These are phyloP conservation scores for Hyppa rectilinea DNA, from an alignment of 2,888 invertebrate species.

Conservation along the genomic window DNA sequence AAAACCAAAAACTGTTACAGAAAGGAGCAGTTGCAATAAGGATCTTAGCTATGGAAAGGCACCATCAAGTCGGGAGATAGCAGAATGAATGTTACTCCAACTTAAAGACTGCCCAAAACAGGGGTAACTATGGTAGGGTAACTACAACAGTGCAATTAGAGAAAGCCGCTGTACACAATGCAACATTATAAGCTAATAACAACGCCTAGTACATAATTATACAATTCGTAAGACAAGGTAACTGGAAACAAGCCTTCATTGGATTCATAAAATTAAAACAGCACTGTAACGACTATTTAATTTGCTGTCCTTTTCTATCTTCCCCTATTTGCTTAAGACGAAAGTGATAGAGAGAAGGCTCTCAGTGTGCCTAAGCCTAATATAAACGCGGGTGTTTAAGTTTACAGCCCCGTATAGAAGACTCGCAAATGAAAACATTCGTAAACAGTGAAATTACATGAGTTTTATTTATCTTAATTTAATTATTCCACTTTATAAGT, in stretches of 20 bases:
- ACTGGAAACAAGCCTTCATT: constrained; percentile 42
- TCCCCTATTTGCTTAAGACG: constrained; percentile 1
- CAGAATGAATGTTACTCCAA: background rate
- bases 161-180: background rate
- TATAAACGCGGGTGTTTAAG: constrained; percentile 75
- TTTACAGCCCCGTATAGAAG: constrained; percentile 75
- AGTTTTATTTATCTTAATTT: constrained; percentile 71
- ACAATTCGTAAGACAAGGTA: constrained; percentile 10
- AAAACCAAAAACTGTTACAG: no score
- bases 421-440: constrained; percentile 78
- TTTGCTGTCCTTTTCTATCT: constrained; percentile 38
- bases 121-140: no score
- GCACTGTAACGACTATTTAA: constrained; percentile 27
- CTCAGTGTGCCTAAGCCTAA: constrained; percentile 65
- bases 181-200: background rate
- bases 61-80: background rate
- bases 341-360: constrained; percentile 45
- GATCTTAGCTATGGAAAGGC: no score
- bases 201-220: background rate
- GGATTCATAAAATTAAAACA: constrained; percentile 58
- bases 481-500: constrained; percentile 58
- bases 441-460: constrained; percentile 79
- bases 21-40: no score
- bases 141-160: no score
- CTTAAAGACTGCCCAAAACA: no score